Evolutionary conservation across 2,797 vertebrate genomes (phyloP), one percentile per base, ranked within the genome.

Genomic region (Decapterus maruadsi): DNA sequence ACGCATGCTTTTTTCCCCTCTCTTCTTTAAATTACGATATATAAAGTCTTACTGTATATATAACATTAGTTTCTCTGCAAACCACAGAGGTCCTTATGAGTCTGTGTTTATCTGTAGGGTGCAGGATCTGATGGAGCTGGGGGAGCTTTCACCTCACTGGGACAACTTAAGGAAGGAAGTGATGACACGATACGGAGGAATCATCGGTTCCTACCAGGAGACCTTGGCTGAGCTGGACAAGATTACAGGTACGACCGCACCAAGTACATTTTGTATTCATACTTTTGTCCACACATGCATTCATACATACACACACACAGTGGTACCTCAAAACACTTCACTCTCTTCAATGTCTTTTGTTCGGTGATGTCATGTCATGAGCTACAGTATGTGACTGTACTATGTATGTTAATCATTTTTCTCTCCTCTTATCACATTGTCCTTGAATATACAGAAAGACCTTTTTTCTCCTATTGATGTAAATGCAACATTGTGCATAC

Each of bases 121-220:
- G 89, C 96, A 99, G 83, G 97, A 98, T 63, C 94, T 99, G 68
- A 97, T 95, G 80, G 97, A 98, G 75, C 91, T 99, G 76, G 98
- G 98, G 17, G 97, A 98, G 26, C 97, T 99, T 36, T 97, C 98
- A 75, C 97, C 98, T 84, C 98, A 99, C 84, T 99, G 98, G 98
- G 97, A 99, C 91, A 98, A 98, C 83, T 93, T 99, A 76, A 95
- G 98, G 70, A 97, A 94, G 90, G 98, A 97, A 77, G 97, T 99
- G 74, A 96, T 98, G 67, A 92, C 95, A 60, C 96, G 97, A 87
- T 99, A 98, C 66, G 95, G 96, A 68, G 97, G 97, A 84, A 95
- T 99, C 94, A 92, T 99, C 93, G 94, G 82, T 76, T 88, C 96
- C 85, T 98, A 99, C 91, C 96, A 97, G 93, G 97, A 98, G 64